These are phyloP conservation scores for Poeciliopsis presidionis DNA, from an alignment of 2,797 vertebrate genomes.

Conservation along the genomic window DNA sequence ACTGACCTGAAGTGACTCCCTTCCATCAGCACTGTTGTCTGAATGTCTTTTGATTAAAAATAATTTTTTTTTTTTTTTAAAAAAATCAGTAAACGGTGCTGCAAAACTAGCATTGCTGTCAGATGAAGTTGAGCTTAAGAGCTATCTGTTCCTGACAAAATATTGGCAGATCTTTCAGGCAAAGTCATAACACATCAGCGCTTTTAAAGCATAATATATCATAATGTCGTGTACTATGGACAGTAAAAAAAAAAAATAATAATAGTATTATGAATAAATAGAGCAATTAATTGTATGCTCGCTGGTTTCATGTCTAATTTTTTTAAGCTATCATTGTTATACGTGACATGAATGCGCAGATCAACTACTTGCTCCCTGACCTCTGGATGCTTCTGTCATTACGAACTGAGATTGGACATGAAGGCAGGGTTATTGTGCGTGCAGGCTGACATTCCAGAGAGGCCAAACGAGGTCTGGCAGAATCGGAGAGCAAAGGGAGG, in stretches of 20 bases:
- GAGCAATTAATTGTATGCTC: not conserved
- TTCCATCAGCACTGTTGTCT: not conserved
- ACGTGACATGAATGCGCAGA: conserved; percentile 22
- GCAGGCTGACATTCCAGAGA: conserved; percentile 66
- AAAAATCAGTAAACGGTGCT: not conserved
- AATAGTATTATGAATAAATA: not conserved
- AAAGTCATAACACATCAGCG: not conserved
- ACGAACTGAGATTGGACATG: conserved; percentile 48
- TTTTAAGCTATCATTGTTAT: conserved; percentile 17
- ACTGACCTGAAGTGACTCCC: not conserved
- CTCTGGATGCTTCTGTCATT: conserved; percentile 37
- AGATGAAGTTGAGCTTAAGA: not conserved
- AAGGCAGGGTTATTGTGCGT: conserved; percentile 41
- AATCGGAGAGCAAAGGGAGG: conserved; percentile 63
- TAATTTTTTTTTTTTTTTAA: too few species aligned
- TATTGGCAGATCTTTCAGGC: not conserved
- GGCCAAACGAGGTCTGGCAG: conserved; percentile 55
- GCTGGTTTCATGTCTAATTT: not conserved
- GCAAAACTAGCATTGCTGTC: not conserved
- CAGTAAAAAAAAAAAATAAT: not conserved
- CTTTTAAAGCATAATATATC: not conserved
- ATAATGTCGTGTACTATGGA: not conserved
- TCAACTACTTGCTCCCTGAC: conserved; percentile 47
- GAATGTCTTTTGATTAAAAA: not conserved
- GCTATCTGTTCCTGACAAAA: not conserved